A percentile compares a stretch with the other conserved stretches of the same genome.
These are phyloP conservation scores for Oscheius myriophilus DNA, from an alignment of 2,888 invertebrate species.

Conservation along the genomic window DNA sequence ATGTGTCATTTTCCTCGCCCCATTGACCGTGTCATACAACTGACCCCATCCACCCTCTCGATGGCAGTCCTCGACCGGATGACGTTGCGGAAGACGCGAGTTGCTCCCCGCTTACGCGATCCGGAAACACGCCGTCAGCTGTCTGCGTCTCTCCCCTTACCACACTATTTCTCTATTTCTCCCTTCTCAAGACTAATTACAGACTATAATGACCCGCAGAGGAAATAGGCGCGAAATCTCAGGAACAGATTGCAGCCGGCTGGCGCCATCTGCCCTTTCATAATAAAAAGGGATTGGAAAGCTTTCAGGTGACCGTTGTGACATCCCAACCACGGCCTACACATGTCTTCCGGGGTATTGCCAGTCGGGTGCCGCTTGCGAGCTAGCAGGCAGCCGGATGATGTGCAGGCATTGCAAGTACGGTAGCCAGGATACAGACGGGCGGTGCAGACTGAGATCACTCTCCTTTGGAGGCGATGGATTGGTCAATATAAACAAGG, in stretches of 20 bases:
- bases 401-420: conserved; percentile 49
- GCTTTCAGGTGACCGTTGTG: conserved; percentile 40
- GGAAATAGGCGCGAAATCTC: conserved; percentile 26
- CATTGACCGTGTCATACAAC: too few species aligned
- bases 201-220: conserved; percentile 6
- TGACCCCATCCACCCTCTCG: conserved; percentile 1
- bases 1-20: too few species aligned
- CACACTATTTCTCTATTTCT: conserved; percentile 6
- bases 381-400: conserved; percentile 42
- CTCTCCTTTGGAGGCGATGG: conserved; percentile 63
- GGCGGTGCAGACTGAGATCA: conserved; percentile 59
- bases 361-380: conserved; percentile 47
- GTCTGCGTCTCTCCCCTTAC: not conserved
- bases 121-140: conserved; percentile 1
- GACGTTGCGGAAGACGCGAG: too few species aligned
- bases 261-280: conserved; percentile 6
- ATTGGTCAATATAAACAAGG: conserved; percentile 46
- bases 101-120: not conserved
- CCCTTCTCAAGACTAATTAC: conserved; percentile 14
- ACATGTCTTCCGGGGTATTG: conserved; percentile 57
- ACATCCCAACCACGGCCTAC: conserved; percentile 41
- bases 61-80: too few species aligned
- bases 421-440: conserved; percentile 42
- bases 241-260: conserved; percentile 26
- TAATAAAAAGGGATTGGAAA: conserved; percentile 13